A percentile compares a stretch with the other conserved stretches of the same genome.
Evolutionary conservation across 2,113 vertebrate species (phyloP).

Genomic region (Eira barbara): DNA sequence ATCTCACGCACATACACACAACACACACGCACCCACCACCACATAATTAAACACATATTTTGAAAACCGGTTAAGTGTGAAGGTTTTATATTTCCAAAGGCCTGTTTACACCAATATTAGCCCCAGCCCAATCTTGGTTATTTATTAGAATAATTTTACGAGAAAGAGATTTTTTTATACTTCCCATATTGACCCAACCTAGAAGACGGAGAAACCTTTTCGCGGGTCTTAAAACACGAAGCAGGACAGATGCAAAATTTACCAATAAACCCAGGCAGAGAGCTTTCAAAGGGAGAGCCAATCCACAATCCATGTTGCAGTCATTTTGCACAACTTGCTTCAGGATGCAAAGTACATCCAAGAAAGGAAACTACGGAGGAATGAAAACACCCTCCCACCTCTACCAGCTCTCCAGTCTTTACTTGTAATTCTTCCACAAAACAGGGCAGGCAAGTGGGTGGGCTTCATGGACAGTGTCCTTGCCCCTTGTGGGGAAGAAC

Average conservation of each 20-base stretch:
- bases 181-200: background rate
- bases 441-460: background rate
- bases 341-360: slow-evolving; percentile 40
- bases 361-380: slow-evolving; percentile 3
- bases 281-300: background rate
- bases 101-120: background rate
- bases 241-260: background rate
- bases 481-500: slow-evolving; percentile 6
- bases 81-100: background rate
- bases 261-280: background rate
- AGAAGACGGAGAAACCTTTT: background rate
- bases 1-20: background rate
- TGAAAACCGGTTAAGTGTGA: background rate
- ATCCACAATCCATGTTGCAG: slow-evolving; percentile 38
- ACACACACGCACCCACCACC: background rate
- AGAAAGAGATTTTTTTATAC: background rate
- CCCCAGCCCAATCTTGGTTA: background rate
- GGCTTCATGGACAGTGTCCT: background rate
- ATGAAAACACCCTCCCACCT: slow-evolving; percentile 50
- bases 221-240: background rate
- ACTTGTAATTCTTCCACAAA: background rate
- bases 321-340: slow-evolving; percentile 37
- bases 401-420: background rate
- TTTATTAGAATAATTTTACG: slow-evolving; percentile 1
- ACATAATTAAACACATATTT: background rate